Percentiles rank a stretch among this genome's conserved stretches.
Evolutionary conservation across 2,113 vertebrate genomes (phyloP).

Genomic region (Numida meleagris): DNA sequence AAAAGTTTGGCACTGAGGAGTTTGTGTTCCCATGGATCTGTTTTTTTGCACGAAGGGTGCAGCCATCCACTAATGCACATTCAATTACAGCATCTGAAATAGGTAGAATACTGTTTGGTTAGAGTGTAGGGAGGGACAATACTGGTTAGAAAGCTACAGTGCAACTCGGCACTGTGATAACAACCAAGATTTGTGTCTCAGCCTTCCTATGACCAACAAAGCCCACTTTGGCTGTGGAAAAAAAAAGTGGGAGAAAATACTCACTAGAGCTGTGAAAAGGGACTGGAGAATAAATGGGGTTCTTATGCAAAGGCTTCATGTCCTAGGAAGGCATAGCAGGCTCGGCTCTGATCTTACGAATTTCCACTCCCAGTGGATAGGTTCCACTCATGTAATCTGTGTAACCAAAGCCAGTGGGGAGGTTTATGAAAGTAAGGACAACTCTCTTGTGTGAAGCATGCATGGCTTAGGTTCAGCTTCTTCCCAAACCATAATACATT

Average conservation of each 20-base stretch:
- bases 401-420: background rate
- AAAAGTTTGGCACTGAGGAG: constrained; percentile 16
- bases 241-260: background rate
- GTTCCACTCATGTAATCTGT: background rate
- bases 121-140: background rate
- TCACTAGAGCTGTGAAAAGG: background rate
- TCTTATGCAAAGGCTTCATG: background rate
- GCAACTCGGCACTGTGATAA: background rate
- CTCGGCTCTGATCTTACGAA: background rate
- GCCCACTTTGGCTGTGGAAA: background rate
- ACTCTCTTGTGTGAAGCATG: background rate
- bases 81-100: background rate
- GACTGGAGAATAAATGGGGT: background rate
- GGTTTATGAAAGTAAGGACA: rapidly evolving
- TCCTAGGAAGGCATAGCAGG: background rate
- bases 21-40: background rate
- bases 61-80: background rate
- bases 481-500: background rate
- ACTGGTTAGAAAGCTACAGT: constrained; percentile 2
- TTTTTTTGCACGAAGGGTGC: background rate
- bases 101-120: background rate
- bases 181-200: background rate
- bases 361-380: background rate
- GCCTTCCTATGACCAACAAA: constrained; percentile 9
- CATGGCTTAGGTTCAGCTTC: background rate